phyloP scores from a whole-genome alignment of 2,113 vertebrate species.

The Mus pahari region DNA sequence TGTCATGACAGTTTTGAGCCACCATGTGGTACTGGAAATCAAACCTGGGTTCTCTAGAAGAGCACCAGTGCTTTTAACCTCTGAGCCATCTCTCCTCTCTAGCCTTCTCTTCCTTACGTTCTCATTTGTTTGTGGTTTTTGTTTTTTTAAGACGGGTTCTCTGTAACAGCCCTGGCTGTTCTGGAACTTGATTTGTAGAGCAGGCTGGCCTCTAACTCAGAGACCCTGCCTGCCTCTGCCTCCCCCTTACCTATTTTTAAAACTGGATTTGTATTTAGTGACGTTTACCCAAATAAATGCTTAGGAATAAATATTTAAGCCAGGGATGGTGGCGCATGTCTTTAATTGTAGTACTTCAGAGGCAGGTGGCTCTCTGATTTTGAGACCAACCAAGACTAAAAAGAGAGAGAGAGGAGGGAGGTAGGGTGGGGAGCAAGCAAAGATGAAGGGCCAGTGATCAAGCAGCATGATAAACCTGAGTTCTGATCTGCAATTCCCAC shows the following conservation, averaged over 20 bases:
- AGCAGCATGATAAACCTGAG: not conserved
- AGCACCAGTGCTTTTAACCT: not conserved
- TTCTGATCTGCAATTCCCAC: not conserved
- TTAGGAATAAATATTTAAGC: not conserved
- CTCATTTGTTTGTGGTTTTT: not conserved
- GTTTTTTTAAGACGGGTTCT: not conserved
- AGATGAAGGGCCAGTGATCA: not conserved
- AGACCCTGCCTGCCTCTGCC: not conserved
- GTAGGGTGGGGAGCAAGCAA: not conserved
- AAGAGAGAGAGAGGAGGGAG: not conserved
- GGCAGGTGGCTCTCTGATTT: not conserved
- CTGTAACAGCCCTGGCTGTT: not conserved
- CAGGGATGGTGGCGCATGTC: not conserved
- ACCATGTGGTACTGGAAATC: not conserved
- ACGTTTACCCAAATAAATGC: not conserved
- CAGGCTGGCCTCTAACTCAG: not conserved
- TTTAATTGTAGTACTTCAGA: not conserved
- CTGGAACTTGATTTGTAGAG: not conserved
- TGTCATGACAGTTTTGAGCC: not conserved
- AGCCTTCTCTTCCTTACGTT: not conserved
- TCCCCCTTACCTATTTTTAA: not conserved
- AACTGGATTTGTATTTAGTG: conserved; percentile 22
- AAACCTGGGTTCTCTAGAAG: not conserved
- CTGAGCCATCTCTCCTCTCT: not conserved
- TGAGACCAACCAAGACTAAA: not conserved